Evolutionary conservation across 2,888 invertebrate species (phyloP), one percentile per base, ranked within the genome.

Genomic region (Cactoblastis cactorum): DNA sequence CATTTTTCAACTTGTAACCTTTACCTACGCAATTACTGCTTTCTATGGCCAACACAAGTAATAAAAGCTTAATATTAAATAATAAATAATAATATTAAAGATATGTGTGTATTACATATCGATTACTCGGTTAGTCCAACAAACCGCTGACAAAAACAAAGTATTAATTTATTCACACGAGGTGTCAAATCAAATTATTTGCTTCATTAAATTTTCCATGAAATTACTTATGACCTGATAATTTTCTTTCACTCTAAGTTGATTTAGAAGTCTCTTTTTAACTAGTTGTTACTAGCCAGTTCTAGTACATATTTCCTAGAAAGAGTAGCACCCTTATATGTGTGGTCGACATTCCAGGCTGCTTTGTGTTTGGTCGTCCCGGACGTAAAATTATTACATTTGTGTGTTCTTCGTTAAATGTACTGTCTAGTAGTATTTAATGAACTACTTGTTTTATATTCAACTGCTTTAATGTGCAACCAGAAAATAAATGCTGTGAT

Each of bases 341-440:
- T 66, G 71, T 63, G 63, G 74, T 68, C 70, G 62, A 74, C 83
- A 85, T 86, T 83, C 85, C 83, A 69, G 58, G 55, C 64, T 61
- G 74, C n/a, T 67, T 66, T 69, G 71, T 83, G 80, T 83, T 80
- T 78, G 74, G 75, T 61, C 70, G 75, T 74, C 64, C 62, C 69
- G 69, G 63, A 79, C 86, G 85, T 82, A 83, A 84, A 86, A 86
- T 89, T 86, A 87, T 86, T 84, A 85, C 79, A 83, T 83, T 86
- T 87, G 87, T 88, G 86, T 71, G 70, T 63, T 53, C 57, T 63
- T 62, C 63, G 65, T 53, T 57, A 61, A 64, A 70, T 64, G 73
- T 69, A 73, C 77, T 77, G 77, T 71, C 66, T 8, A 5, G 32
- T 62, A 62, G 57, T 77, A 80, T 76, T 82, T 78, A 66, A 75